Evolutionary conservation across 2,888 invertebrate genomes (phyloP).

Genomic region (Venusia cambrica): DNA sequence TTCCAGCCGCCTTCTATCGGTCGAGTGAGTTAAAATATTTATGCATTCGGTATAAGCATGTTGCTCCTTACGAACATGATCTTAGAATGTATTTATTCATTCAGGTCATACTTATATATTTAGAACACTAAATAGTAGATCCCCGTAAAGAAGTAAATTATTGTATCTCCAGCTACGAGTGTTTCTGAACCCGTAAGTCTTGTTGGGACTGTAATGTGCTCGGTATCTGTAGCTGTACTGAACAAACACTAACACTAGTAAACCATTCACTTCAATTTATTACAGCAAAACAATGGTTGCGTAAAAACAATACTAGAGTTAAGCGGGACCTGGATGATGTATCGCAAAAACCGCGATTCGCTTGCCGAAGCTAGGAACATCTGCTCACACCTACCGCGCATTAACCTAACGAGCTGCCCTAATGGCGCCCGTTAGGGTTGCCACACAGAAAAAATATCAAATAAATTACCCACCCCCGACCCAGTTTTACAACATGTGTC

Average conservation of each 20-base stretch:
- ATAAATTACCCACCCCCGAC: slow-evolving; percentile 61
- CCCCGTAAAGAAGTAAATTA: too few relatives aligned
- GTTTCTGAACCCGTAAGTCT: too few relatives aligned
- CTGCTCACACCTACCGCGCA: slow-evolving; percentile 71
- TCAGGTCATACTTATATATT: too few relatives aligned
- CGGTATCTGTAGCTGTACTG: too few relatives aligned
- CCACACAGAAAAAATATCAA: slow-evolving; percentile 63
- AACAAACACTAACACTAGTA: too few relatives aligned
- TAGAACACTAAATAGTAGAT: too few relatives aligned
- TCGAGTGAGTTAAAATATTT: too few relatives aligned
- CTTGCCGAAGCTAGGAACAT: slow-evolving; percentile 51
- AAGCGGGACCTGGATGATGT: slow-evolving; percentile 60
- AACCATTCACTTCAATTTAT: slow-evolving; percentile 4
- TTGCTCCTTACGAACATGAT: too few relatives aligned
- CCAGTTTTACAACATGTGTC: slow-evolving; percentile 61
- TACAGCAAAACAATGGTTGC: slow-evolving; percentile 23
- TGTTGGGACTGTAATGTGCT: too few relatives aligned
- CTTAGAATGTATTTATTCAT: too few relatives aligned
- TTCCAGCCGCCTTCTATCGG: slow-evolving; percentile 65
- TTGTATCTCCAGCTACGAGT: too few relatives aligned
- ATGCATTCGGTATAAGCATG: too few relatives aligned
- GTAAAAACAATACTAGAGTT: slow-evolving; percentile 43
- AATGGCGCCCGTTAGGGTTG: slow-evolving; percentile 69
- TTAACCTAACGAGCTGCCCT: slow-evolving; percentile 77
- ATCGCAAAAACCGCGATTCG: slow-evolving; percentile 62